Evolutionary conservation across 2,888 invertebrate species (phyloP).

Genomic region (Oscheius sp.): DNA sequence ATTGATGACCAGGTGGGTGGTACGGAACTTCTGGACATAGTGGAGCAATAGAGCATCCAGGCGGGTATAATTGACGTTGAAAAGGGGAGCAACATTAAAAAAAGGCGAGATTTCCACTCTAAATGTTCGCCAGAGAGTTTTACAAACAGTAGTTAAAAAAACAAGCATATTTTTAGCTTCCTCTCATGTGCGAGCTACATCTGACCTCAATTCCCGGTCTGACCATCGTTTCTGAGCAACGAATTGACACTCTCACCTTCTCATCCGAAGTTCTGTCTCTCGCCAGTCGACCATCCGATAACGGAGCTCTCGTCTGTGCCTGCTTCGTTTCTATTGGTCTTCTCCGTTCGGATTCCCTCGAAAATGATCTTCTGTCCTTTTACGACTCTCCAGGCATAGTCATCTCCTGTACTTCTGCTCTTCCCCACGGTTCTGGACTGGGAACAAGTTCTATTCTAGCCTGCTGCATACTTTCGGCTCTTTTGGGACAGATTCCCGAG

Average conservation of each 20-base stretch:
- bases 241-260: slow-evolving; percentile 3
- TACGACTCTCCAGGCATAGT: slow-evolving; percentile 40
- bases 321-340: slow-evolving; percentile 56
- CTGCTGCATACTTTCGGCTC: slow-evolving; percentile 75
- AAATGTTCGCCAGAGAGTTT: neutral
- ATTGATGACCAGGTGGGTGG: slow-evolving; percentile 75
- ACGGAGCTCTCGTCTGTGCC: slow-evolving; percentile 60
- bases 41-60: too few species aligned
- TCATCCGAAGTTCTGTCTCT: neutral
- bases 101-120: too few species aligned
- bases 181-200: slow-evolving; percentile 25
- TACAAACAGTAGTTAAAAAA: neutral
- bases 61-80: too few species aligned
- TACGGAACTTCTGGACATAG: neutral
- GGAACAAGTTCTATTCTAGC: slow-evolving; percentile 79
- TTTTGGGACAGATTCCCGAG: slow-evolving; percentile 71
- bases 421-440: slow-evolving; percentile 74
- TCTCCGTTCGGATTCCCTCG: slow-evolving; percentile 16
- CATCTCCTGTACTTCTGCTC: slow-evolving; percentile 43
- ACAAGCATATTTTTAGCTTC: slow-evolving; percentile 30
- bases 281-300: slow-evolving; percentile 9
- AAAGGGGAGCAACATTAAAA: too few species aligned
- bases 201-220: neutral
- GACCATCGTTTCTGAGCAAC: slow-evolving; percentile 6
- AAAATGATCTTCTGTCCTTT: neutral